Conservation (phyloP, 2,113 vertebrate genomes). For the Ramphastos sulfuratus region DNA sequence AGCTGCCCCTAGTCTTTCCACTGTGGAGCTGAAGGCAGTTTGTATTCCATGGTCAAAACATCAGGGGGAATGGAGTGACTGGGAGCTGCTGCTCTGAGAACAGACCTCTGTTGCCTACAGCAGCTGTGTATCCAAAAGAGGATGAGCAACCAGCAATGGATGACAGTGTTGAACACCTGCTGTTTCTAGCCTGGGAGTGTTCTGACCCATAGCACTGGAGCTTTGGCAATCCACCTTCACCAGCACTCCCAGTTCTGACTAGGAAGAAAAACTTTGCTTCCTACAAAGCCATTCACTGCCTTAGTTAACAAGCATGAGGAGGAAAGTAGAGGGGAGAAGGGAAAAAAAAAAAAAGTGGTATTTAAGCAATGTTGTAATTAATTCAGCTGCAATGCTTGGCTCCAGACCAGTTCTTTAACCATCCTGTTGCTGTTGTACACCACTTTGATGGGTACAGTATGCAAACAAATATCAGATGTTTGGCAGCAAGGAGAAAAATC, state of each 20-base stretch:
- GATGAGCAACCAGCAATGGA: background rate
- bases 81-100: background rate
- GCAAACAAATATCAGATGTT: conserved; percentile 62
- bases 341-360: background rate
- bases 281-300: background rate
- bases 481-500: conserved; percentile 19
- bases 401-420: conserved; percentile 3
- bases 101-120: background rate
- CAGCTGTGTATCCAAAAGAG: background rate
- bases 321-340: background rate
- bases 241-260: background rate
- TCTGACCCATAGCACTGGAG: background rate
- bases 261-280: background rate
- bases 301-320: background rate
- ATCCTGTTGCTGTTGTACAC: conserved; percentile 12
- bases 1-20: background rate
- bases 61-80: background rate
- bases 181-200: background rate
- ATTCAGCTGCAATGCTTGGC: conserved; percentile 29
- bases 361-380: conserved; percentile 27
- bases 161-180: background rate
- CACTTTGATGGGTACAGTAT: conserved; percentile 18
- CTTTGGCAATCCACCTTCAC: background rate
- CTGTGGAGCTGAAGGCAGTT: background rate
- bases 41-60: background rate